phyloP scores from a whole-genome alignment of 2,888 invertebrate genomes.

The Heliconius ethilla region DNA sequence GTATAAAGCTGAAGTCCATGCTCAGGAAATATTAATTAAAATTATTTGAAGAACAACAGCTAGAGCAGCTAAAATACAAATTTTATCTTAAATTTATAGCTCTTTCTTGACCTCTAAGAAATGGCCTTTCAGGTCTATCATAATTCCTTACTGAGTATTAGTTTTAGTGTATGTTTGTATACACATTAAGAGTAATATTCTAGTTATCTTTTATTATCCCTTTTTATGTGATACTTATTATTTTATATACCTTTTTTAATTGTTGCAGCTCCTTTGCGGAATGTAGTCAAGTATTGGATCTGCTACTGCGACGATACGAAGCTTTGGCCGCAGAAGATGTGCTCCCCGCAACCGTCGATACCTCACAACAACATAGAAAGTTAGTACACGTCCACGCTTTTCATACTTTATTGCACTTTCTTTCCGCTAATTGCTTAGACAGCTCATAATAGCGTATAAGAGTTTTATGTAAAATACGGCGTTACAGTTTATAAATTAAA shows the following conservation, averaged over 20 bases:
- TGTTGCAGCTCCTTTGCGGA: slow-evolving; percentile 87
- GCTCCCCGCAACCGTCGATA: slow-evolving; percentile 73
- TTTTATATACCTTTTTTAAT: slow-evolving; percentile 5
- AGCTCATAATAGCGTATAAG: slow-evolving; percentile 7
- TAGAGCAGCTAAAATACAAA: no score
- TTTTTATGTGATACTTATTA: background rate
- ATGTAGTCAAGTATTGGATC: slow-evolving; percentile 90
- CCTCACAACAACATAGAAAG: slow-evolving; percentile 88
- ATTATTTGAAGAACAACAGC: no score
- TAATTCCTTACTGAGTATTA: no score
- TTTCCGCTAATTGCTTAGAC: slow-evolving; percentile 24
- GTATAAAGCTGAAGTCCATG: no score
- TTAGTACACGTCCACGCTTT: slow-evolving; percentile 54
- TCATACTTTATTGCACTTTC: slow-evolving; percentile 27
- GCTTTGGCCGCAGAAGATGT: slow-evolving; percentile 84
- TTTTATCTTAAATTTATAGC: no score
- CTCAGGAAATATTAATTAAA: no score
- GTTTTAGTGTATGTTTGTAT: background rate
- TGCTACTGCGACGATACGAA: slow-evolving; percentile 90
- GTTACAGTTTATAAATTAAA: background rate
- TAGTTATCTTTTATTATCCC: background rate
- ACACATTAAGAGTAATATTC: background rate
- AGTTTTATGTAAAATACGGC: background rate
- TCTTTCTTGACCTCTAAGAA: no score
- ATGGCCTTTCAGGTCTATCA: no score